phyloP scores from a whole-genome alignment of 2,797 vertebrate species.

The Helostoma temminkii region DNA sequence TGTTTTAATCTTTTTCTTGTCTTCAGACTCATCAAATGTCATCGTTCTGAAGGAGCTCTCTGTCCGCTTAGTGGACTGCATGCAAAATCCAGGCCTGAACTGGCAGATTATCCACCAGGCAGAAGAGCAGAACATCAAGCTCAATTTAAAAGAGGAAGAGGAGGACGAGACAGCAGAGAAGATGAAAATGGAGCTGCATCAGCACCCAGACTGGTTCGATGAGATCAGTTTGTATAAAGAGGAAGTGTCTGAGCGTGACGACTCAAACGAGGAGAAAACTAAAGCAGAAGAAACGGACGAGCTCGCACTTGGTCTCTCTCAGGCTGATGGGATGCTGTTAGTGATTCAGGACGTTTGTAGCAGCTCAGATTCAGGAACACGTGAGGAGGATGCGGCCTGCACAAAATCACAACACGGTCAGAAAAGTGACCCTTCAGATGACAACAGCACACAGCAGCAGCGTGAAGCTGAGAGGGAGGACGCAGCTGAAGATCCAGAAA shows the following conservation, averaged over 20 bases:
- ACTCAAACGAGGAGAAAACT: not conserved
- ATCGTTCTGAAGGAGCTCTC: not conserved
- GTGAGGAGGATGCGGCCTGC: not conserved
- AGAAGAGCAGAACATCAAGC: not conserved
- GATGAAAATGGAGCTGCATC: not conserved
- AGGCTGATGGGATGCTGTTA: not conserved
- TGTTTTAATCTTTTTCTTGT: too few species aligned
- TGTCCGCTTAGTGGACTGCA: conserved; percentile 13
- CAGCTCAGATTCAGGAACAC: not conserved
- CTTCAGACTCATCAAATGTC: not conserved
- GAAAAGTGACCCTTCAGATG: not conserved
- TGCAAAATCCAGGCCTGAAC: not conserved
- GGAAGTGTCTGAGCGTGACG: not conserved
- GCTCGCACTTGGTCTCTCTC: not conserved
- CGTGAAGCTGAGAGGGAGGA: not conserved
- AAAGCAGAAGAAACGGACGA: not conserved
- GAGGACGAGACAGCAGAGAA: not conserved
- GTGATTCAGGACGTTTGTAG: not conserved
- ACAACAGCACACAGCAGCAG: rapidly evolving
- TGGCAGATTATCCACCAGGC: rapidly evolving
- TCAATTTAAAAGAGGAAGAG: not conserved
- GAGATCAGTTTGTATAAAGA: not conserved
- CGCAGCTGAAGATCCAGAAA: not conserved
- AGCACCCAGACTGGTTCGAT: not conserved
- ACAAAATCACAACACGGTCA: not conserved